A percentile compares a stretch with the other conserved stretches of the same genome.
Evolutionary conservation across 2,888 invertebrate species (phyloP).

Genomic region (Amphimallon solstitiale): DNA sequence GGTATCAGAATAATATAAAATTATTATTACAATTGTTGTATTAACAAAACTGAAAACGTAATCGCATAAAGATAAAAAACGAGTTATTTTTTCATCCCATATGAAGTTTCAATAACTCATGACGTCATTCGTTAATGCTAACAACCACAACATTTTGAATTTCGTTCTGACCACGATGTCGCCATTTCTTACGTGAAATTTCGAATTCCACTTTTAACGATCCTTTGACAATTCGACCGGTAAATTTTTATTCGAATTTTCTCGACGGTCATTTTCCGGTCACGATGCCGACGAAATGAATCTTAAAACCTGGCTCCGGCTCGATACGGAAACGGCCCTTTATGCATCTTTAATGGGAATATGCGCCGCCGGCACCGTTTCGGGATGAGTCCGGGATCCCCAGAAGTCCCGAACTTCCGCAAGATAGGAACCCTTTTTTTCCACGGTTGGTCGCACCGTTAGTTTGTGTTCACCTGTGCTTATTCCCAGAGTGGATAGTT

Average conservation of each 20-base stretch:
- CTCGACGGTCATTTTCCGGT: slow-evolving; percentile 3
- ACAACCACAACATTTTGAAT: too few species aligned
- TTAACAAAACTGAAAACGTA: too few species aligned
- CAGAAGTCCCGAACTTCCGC: slow-evolving; percentile 7
- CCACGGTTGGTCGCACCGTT: background rate
- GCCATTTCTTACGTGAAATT: too few species aligned
- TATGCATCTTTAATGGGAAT: slow-evolving; percentile 17
- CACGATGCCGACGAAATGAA: background rate
- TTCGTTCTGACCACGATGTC: too few species aligned
- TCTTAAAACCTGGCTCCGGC: slow-evolving; percentile 7
- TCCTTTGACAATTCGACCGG: background rate
- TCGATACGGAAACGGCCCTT: slow-evolving; percentile 11
- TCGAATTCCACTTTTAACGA: too few species aligned
- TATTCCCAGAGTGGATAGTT: slow-evolving; percentile 5
- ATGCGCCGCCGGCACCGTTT: background rate
- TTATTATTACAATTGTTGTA: too few species aligned
- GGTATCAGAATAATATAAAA: too few species aligned
- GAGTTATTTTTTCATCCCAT: too few species aligned
- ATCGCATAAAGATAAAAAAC: too few species aligned
- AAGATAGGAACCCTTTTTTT: slow-evolving; percentile 5
- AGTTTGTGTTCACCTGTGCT: slow-evolving; percentile 13
- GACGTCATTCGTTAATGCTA: too few species aligned
- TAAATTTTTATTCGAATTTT: slow-evolving; percentile 13
- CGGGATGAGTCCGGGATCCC: background rate
- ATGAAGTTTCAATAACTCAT: too few species aligned